Base-by-base conservation (phyloP, 2,888 invertebrate genomes). In the Poecilus cupreus region DNA sequence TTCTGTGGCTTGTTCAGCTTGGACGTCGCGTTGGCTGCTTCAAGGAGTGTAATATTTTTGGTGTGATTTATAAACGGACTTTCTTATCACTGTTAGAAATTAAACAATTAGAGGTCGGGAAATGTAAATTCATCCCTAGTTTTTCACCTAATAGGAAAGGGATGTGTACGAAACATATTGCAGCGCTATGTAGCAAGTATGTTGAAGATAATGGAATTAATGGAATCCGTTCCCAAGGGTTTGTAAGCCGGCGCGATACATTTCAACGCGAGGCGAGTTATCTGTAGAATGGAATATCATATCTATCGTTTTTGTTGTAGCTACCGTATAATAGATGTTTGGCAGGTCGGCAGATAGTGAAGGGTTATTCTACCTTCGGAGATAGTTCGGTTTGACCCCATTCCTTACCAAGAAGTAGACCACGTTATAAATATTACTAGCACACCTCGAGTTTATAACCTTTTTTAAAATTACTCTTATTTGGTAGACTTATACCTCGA, bases 241-340 rank as follows among this genome's bases (percentile, higher is more conserved):
- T 16, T 32, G 39, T 68, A 68, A 68, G 68, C 68, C 20, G 37
- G 18, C 20, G 20, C 68, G 68, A 68, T 68, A 68, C 68, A 68
- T 68, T 68, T 68, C 68, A 68, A 37, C 68, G 22, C 68, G 68
- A 68, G 16, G 18, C 68, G 18, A 39, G 37, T 68, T 68, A 68
- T 68, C 68, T 37, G 37, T n/a, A 37, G 39, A 43, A 37, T 43
- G 37, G 68, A 68, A 68, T 68, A 68, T 68, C 68, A 68, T 68
- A 68, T 68, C 68, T 60, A 43, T 68, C 68, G 68, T 68, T 68
- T 68, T 68, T 68, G 68, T 68, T 68, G 68, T 68, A 68, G 68
- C 64, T 64, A 10, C 68, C 39, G 68, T 68, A 68, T 68, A 68
- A 68, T 68, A 68, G 39, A 68, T 43, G 68, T 68, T 68, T 68